Conservation (phyloP, 1,140 invertebrate genomes). For the Macrobrachium rosenbergii region DNA sequence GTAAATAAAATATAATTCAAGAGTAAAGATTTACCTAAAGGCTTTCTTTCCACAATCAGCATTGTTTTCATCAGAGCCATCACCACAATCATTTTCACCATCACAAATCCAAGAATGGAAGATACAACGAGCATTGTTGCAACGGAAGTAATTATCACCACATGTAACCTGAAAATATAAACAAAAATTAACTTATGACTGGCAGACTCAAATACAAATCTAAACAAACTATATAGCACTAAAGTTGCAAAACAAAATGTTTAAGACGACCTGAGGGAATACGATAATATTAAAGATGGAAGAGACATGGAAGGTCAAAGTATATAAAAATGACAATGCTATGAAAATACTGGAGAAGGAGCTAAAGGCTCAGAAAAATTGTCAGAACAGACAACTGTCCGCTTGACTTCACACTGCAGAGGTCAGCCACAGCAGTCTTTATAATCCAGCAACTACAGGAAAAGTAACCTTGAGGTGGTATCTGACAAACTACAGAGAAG, state of each 20-base stretch:
- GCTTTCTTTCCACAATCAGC: conserved; percentile 70
- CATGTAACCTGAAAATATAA: conserved; percentile 75
- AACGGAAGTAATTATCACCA: conserved; percentile 81
- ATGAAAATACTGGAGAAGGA: too few species aligned
- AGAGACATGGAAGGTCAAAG: too few species aligned
- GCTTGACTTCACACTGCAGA: too few species aligned
- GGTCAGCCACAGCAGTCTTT: too few species aligned
- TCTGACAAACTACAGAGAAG: too few species aligned
- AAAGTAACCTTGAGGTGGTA: too few species aligned
- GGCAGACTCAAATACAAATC: not conserved
- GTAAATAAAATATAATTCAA: not conserved
- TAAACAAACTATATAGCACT: not conserved
- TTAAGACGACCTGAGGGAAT: not conserved
- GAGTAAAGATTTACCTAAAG: conserved; percentile 46
- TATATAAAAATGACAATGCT: too few species aligned
- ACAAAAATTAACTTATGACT: conserved; percentile 13
- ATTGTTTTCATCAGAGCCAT: conserved; percentile 90
- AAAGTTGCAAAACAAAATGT: not conserved
- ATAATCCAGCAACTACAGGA: too few species aligned
- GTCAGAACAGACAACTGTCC: too few species aligned
- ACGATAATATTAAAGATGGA: too few species aligned
- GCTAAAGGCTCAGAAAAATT: too few species aligned
- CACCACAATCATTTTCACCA: conserved; percentile 94
- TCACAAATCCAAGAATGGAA: conserved; percentile 96
- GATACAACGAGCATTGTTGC: conserved; percentile 90